Base-by-base conservation (phyloP, 2,888 invertebrate genomes). In the Folsomia manolachei region DNA sequence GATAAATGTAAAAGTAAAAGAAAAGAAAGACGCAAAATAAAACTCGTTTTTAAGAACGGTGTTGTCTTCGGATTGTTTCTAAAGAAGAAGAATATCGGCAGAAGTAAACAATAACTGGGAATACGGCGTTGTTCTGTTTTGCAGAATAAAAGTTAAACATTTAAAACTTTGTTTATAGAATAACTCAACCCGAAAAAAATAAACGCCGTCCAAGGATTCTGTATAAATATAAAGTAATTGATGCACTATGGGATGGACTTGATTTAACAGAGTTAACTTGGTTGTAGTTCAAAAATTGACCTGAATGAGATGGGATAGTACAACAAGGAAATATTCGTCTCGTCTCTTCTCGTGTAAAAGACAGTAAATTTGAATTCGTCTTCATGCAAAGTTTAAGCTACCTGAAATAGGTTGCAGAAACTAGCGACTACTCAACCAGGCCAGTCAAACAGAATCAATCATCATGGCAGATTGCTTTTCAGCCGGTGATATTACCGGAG, bases 401-500 rank as follows among this genome's bases (percentile, higher is more conserved):
- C n/a, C n/a, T n/a, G n/a, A n/a, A n/a, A n/a, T n/a, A n/a, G 39
- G 39, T 39, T 39, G 39, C 39, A 39, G 7, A n/a, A n/a, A n/a
- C n/a, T n/a, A n/a, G n/a, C n/a, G n/a, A n/a, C n/a, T n/a, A n/a
- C 7, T 39, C 39, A 14, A 9, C 39, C 39, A 9, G 7, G 39
- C 14, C 39, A 9, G 4, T 39, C 39, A 39, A 4, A 9, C 7
- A 39, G 39, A 39, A 39, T 39, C 14, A 39, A 39, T 39, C 39
- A 74, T 26, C 26, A 69, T 67, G 70, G 71, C 64, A 52, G 69
- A 69, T 56, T 19, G 65, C 84, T 90, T 88, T 84, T 88, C 88
- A 81, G 87, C 88, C 81, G 90, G 90, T 78, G 89, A 89, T 82
- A 87, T 91, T 75, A 90, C 90, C 73, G 89, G 89, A 73, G 89